Base-by-base conservation (phyloP, 1,140 invertebrate genomes). In the Sarcophaga bullata region DNA sequence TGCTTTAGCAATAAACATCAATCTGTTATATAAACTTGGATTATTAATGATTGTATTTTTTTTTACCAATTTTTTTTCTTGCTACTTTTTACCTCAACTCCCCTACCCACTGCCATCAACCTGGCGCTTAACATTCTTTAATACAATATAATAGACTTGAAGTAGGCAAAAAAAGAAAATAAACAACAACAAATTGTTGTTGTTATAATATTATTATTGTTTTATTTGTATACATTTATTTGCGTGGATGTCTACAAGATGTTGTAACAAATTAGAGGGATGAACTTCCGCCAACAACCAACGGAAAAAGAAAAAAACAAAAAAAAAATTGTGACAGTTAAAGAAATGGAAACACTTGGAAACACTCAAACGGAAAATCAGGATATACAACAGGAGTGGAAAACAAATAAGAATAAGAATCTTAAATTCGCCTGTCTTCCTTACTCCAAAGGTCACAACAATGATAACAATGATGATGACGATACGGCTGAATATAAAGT, bases 11-110 rank as follows among this genome's bases (percentile, higher is more conserved):
- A 78, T 78, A 78, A 78, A 46, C 75, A 78, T 78, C 75, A 78
- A 78, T 78, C 75, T 78, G 75, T 78, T 78, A 78, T 52, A 78
- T 78, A 78, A 78, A 78, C 75, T 78, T 49, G 75, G 75, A 78
- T 78, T 78, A 78, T 78, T 78, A 78, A 78, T 78, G 75, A 78
- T 78, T 78, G 75, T 52, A 68, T 78, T 76, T 76, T 46, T 48
- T 76, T 17, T 25, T 73, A 52, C 50, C 8, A 52, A n/a, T n/a
- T 13, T 52, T 52, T 52, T n/a, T 68, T 68, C 8, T n/a, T 19
- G 15, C 62, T 68, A 19, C 19, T 68, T 68, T 68, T 25, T 25
- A 8, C 19, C 7, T 58, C n/a, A n/a, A n/a, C 62, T 19, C n/a
- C n/a, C 19, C 19, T 9, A 68, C 17, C 17, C 17, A 68, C 17